A percentile compares a stretch with the other conserved stretches of the same genome.
phyloP scores from a whole-genome alignment of 2,888 invertebrate species.

The Drosophila birchii region DNA sequence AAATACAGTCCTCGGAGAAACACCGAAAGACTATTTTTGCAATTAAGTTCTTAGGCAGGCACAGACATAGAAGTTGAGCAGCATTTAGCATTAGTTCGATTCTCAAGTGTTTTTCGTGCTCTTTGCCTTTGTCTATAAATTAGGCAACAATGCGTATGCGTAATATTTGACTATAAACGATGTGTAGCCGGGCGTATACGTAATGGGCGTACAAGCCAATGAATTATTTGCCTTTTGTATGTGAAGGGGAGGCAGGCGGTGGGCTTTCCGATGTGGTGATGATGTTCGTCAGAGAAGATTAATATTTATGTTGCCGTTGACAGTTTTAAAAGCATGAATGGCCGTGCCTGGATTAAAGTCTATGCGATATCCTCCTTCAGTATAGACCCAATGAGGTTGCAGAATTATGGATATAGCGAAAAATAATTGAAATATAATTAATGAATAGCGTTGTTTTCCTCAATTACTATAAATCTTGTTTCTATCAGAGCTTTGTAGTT shows the following conservation, averaged over 20 bases:
- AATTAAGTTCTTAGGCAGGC: constrained; percentile 42
- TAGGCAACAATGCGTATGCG: constrained; percentile 73
- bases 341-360: constrained; percentile 31
- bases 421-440: not conserved
- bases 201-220: constrained; percentile 59
- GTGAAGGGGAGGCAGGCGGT: not conserved
- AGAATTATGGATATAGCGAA: not conserved
- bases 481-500: not conserved
- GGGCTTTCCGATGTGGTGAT: constrained; percentile 20
- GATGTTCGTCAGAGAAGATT: constrained; percentile 47
- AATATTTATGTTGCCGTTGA: constrained; percentile 73
- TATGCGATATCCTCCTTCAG: constrained; percentile 4
- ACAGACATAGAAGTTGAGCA: constrained; percentile 24
- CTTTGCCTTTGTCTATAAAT: constrained; percentile 50
- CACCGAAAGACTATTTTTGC: constrained; percentile 50
- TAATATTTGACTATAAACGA: constrained; percentile 70
- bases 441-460: not conserved
- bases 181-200: constrained; percentile 66
- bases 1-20: constrained; percentile 58
- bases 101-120: constrained; percentile 30
- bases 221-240: constrained; percentile 26
- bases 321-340: constrained; percentile 75
- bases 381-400: not conserved
- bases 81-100: constrained; percentile 33
- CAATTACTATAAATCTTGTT: too few relatives aligned